Evolutionary conservation across 2,797 vertebrate species (phyloP).

Genomic region (Xenopus petersii): DNA sequence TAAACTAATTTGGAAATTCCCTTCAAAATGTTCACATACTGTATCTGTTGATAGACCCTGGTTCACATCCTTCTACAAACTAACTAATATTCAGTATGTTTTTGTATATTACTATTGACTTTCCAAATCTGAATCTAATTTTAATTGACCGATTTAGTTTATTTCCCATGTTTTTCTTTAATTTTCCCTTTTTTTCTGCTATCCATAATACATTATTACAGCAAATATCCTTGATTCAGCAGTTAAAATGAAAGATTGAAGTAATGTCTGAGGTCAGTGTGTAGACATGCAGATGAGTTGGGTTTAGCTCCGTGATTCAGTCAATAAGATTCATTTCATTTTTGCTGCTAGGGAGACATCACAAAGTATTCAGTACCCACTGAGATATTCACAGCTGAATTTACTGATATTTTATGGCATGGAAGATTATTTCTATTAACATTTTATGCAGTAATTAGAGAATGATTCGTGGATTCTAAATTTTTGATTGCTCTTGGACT

Average conservation of each 20-base stretch:
- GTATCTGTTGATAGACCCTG: too few species aligned
- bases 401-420: conserved; percentile 80
- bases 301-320: not conserved
- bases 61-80: too few species aligned
- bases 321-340: conserved; percentile 36
- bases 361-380: conserved; percentile 55
- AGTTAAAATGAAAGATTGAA: conserved; percentile 19
- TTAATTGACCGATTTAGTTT: too few species aligned
- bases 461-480: conserved; percentile 82
- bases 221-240: conserved; percentile 6
- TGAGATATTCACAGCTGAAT: conserved; percentile 77
- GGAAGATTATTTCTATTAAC: conserved; percentile 83
- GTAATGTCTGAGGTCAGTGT: conserved; percentile 11
- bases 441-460: conserved; percentile 84
- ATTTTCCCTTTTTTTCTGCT: too few species aligned
- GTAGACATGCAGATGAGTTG: conserved; percentile 4
- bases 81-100: too few species aligned
- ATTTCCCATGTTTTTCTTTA: too few species aligned
- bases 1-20: too few species aligned
- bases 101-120: too few species aligned
- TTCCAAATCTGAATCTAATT: too few species aligned
- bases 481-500: conserved; percentile 84
- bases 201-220: not conserved
- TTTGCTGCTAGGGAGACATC: conserved; percentile 14
- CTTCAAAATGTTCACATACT: too few species aligned